Evolutionary conservation across 1,140 invertebrate species (phyloP), one percentile per base, ranked within the genome.

Genomic region (Papilio polyxenes): DNA sequence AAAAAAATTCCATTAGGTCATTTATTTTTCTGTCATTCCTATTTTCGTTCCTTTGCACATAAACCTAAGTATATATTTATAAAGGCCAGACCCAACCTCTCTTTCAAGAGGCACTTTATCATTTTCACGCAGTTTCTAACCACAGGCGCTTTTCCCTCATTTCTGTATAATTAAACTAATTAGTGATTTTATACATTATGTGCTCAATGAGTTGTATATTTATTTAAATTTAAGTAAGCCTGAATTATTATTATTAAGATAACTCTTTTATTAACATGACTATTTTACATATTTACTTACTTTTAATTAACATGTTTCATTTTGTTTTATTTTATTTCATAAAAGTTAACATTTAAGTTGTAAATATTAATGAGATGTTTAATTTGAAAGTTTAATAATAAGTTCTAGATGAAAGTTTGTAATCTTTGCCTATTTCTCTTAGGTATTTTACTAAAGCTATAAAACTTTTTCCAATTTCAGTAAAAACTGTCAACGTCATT

Each of bases 81-180:
- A 4, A 59, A 59, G 7, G 0, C 17, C 2, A 8, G 17, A n/a
- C 56, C 56, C 56, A 1, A n/a, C n/a, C 17, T 59, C 56, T n/a
- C 62, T 31, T 65, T 65, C 6, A 65, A 23, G 62, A 65, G 62
- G 23, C 20, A 65, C 62, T 65, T 65, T 65, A 65, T 65, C 62
- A 65, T 65, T 65, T 65, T 65, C 62, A 31, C 62, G 62, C 62
- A 31, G 62, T 31, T 65, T 65, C 62, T 65, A 65, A 23, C n/a
- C 23, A 23, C 62, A 65, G 62, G 0, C 20, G 20, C 62, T 10
- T 9, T 65, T 6, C 20, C 2, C n/a, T 65, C 31, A 65, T 31
- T 65, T 65, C 0, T 5, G 17, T 8, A 59, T 17, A 59, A 59
- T 59, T 59, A 59, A 59, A 59, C n/a, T 59, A 59, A 59, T 59